Conservation (phyloP, 2,888 invertebrate genomes). For the Yponomeuta malinellus region DNA sequence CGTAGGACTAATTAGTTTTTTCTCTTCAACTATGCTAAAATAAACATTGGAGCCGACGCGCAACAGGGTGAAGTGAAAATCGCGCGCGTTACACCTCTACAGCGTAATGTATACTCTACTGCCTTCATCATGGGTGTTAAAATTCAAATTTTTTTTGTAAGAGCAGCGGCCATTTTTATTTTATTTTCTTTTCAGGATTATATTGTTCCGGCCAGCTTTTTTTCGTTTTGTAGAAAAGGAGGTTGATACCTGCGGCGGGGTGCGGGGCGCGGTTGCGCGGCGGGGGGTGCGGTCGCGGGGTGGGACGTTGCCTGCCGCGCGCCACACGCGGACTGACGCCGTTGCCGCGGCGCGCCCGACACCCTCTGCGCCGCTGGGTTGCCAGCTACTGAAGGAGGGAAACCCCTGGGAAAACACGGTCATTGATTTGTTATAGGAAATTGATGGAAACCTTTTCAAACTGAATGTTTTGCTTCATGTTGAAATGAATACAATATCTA, state of each 20-base stretch:
- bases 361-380: slow-evolving; percentile 32
- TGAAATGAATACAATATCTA: too few relatives aligned
- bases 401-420: background rate
- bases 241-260: slow-evolving; percentile 16
- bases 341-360: slow-evolving; percentile 28
- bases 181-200: background rate
- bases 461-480: slow-evolving; percentile 11
- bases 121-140: background rate
- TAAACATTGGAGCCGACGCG: slow-evolving; percentile 62
- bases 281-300: slow-evolving; percentile 42
- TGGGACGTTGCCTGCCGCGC: slow-evolving; percentile 44
- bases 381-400: slow-evolving; percentile 25
- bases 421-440: background rate
- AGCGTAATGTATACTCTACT: background rate
- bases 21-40: slow-evolving; percentile 26
- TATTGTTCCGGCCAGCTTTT: background rate
- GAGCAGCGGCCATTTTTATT: background rate
- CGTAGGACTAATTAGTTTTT: slow-evolving; percentile 5
- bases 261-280: slow-evolving; percentile 7
- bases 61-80: slow-evolving; percentile 51
- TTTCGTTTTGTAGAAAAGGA: background rate
- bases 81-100: slow-evolving; percentile 26
- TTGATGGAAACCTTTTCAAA: background rate
- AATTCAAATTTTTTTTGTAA: background rate
- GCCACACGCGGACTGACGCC: slow-evolving; percentile 63